Percentiles rank a stretch among this genome's conserved stretches.
Conservation (phyloP, 2,888 invertebrate genomes). For the Melieria crassipennis region DNA sequence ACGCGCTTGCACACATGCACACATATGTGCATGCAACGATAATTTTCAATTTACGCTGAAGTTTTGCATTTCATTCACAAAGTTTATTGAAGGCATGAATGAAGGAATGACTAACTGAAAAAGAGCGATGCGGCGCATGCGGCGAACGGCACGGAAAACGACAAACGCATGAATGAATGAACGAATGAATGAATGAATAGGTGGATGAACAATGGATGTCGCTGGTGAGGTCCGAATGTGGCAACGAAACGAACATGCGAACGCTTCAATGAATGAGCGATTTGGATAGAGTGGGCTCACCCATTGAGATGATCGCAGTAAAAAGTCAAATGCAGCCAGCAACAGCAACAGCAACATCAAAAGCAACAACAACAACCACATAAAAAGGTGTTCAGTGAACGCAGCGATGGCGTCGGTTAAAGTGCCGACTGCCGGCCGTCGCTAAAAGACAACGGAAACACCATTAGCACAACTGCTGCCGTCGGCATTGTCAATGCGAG, state of each 20-base stretch:
- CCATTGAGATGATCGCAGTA: not conserved
- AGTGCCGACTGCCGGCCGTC: no score
- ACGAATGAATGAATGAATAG: not conserved
- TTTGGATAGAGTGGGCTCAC: not conserved
- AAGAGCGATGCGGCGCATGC: not conserved
- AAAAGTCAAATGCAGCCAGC: constrained; percentile 3
- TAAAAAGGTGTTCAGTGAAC: no score
- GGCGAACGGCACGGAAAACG: not conserved
- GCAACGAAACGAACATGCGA: no score
- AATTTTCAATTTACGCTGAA: not conserved
- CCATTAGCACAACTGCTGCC: no score
- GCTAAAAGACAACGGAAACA: no score
- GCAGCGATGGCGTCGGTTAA: no score
- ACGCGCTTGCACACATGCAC: not conserved
- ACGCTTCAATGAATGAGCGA: not conserved
- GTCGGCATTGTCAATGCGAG: no score
- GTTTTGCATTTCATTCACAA: constrained; percentile 59
- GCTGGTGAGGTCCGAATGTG: no score
- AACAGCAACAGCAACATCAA: constrained; percentile 21
- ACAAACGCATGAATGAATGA: constrained; percentile 40
- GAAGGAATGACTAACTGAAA: constrained; percentile 23
- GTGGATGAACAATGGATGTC: no score
- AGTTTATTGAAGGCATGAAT: constrained; percentile 41
- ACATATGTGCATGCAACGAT: not conserved
- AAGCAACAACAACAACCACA: constrained; percentile 23